Conservation (phyloP, 1,140 invertebrate species). For the Dysdera silvatica region DNA sequence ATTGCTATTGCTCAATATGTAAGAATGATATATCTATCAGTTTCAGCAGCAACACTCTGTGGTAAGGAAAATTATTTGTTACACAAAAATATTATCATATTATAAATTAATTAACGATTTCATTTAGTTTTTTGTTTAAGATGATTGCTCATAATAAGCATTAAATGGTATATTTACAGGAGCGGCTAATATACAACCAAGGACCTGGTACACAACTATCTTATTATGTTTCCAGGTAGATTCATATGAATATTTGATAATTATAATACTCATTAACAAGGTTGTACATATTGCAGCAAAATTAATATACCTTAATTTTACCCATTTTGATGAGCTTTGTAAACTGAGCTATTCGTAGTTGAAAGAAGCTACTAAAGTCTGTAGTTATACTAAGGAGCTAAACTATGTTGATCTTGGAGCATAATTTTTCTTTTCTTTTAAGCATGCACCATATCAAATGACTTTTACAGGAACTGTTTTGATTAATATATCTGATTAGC, state of each 20-base stretch:
- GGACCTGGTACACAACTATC: constrained; percentile 18
- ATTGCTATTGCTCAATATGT: constrained; percentile 18
- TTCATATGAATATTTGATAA: not conserved
- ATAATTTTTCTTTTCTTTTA: no score
- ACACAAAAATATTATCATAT: not conserved
- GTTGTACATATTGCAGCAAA: not conserved
- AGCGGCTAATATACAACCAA: constrained; percentile 22
- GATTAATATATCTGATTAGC: no score
- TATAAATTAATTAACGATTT: not conserved
- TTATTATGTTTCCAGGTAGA: constrained; percentile 26
- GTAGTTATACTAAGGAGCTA: no score
- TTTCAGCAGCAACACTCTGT: constrained; percentile 23
- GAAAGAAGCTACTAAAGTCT: not conserved
- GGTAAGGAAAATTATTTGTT: constrained; percentile 13
- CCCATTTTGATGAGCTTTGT: not conserved
- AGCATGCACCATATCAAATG: no score
- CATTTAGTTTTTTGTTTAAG: no score
- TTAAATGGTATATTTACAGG: not conserved
- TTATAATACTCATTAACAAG: not conserved
- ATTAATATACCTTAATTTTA: not conserved
- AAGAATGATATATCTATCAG: constrained; percentile 24
- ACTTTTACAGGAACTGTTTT: no score
- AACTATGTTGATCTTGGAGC: no score
- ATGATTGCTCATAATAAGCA: not conserved
- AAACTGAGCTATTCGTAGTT: not conserved